Evolutionary conservation across 2,797 vertebrate genomes (phyloP), one percentile per base, ranked within the genome.

Genomic region (Poeciliopsis turneri): DNA sequence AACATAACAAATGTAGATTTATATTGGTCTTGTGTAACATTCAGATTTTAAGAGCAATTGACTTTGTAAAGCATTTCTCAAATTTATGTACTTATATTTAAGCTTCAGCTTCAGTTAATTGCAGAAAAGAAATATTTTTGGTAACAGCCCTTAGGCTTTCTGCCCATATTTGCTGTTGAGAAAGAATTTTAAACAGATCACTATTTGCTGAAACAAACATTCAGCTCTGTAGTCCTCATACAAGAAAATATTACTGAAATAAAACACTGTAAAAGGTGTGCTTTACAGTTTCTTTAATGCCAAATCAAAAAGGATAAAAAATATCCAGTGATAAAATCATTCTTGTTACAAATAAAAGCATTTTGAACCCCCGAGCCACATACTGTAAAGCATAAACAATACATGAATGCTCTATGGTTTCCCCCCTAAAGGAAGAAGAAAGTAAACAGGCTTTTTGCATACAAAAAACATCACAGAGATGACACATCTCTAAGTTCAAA

Each of bases 251-350:
- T 78, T 78, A 85, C 0, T 49, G 36, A 39, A 39, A 46, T 66
- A 28, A 68, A 28, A 79, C 53, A 5, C 69, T 51, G 16, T 36
- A 66, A 81, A 23, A 23, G 41, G 49, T 73, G 77, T 78, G 71
- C 74, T 84, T 72, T 74, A 76, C 74, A 82, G 71, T 87, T 55
- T 90, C 33, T 92, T 92, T 88, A 90, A 88, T 92, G 75, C 84
- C 80, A 78, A 86, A 90, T 86, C 83, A 83, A 89, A 90, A 91
- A 45, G 72, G 78, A 47, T 25, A 68, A 68, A 78, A 78, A 41
- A 68, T 41, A n/a, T 41, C 71, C n/a, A 76, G 78, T 74, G 36
- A 83, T 78, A 78, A 86, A 83, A 86, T 39, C 30, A 81, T 46
- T 76, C n/a, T 30, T 30, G 61, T 84, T 82, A 75, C 89, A 66